Evolutionary conservation across 2,797 vertebrate genomes (phyloP).

Genomic region (Enteromius thamalakanensis): DNA sequence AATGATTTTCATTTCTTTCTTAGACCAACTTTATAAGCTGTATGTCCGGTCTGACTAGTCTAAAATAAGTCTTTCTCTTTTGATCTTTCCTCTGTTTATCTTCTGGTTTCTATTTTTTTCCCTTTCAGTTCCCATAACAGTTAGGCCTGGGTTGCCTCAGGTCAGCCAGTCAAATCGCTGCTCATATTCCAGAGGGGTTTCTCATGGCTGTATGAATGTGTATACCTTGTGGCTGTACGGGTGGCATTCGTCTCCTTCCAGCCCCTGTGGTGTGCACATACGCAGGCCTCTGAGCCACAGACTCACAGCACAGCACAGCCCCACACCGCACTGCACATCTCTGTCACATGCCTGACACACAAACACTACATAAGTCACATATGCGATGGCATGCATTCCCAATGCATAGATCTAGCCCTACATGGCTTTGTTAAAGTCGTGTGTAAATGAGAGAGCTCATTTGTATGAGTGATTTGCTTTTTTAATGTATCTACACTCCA

Average conservation of each 20-base stretch:
- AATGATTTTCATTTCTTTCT: neutral
- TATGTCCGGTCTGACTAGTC: neutral
- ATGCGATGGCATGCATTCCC: neutral
- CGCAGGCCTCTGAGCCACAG: slow-evolving; percentile 89
- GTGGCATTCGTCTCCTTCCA: slow-evolving; percentile 88
- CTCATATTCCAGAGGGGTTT: slow-evolving; percentile 14
- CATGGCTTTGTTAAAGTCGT: neutral
- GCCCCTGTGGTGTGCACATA: slow-evolving; percentile 88
- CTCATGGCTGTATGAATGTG: neutral
- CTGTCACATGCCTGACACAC: slow-evolving; percentile 84
- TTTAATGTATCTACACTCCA: neutral
- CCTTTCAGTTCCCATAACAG: slow-evolving; percentile 10
- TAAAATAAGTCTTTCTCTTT: neutral
- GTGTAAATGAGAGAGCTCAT: neutral
- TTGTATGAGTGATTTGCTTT: neutral
- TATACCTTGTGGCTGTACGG: slow-evolving; percentile 90
- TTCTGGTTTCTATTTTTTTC: neutral
- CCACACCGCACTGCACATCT: slow-evolving; percentile 85
- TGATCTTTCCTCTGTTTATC: neutral
- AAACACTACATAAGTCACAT: neutral
- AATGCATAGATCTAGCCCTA: neutral
- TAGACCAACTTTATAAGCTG: neutral
- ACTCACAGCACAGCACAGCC: slow-evolving; percentile 91
- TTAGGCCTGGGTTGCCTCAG: neutral
- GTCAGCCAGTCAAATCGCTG: slow-evolving; percentile 53